phyloP scores from a whole-genome alignment of 1,140 invertebrate species.

The Trichonephila clavipes region DNA sequence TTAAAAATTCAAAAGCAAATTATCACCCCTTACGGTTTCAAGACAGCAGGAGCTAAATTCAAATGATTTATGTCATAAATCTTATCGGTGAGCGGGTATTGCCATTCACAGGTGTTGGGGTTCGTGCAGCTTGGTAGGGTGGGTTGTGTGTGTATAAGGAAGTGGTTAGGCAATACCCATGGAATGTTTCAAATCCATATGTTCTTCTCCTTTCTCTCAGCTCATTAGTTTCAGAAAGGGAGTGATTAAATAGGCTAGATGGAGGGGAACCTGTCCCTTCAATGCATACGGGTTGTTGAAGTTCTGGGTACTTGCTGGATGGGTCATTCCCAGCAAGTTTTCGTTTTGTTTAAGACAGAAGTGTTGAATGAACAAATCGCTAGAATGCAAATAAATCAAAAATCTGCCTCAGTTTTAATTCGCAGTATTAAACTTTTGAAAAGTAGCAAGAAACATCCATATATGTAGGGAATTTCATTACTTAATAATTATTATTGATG shows the following conservation, averaged over 20 bases:
- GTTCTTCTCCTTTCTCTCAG: conserved; percentile 65
- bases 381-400: neutral
- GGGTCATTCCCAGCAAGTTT: neutral
- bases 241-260: conserved; percentile 29
- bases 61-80: conserved; percentile 75
- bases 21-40: conserved; percentile 62
- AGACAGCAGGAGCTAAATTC: conserved; percentile 45
- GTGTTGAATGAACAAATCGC: neutral
- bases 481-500: no score
- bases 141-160: conserved; percentile 24
- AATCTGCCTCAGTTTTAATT: neutral
- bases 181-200: conserved; percentile 72
- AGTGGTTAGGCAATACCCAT: conserved; percentile 16
- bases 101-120: conserved; percentile 62
- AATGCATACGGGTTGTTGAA: neutral
- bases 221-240: conserved; percentile 64
- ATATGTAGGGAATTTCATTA: no score
- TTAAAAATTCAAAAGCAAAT: conserved; percentile 61
- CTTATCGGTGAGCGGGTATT: conserved; percentile 56
- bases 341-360: neutral
- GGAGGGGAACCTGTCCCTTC: neutral
- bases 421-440: no score
- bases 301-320: neutral
- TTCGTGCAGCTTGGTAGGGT: neutral
- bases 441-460: no score